Evolutionary conservation across 1,140 invertebrate genomes (phyloP).

Genomic region (Drosophila lacteicornis): DNA sequence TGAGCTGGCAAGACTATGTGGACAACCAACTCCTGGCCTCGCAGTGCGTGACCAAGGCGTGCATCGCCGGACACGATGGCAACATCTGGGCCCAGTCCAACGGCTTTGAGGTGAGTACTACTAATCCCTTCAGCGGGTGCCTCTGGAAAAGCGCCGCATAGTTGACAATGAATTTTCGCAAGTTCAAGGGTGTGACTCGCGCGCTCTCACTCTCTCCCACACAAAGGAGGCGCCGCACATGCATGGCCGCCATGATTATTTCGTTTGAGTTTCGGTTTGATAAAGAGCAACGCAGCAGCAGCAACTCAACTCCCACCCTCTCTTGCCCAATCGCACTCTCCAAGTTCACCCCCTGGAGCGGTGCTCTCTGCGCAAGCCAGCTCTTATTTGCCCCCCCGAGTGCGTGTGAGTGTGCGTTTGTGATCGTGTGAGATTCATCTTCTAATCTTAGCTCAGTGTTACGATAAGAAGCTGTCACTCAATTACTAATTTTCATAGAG

Average conservation of each 20-base stretch:
- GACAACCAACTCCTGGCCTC: slow-evolving; percentile 98
- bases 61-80: slow-evolving; percentile 97
- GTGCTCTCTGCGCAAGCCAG: slow-evolving; percentile 27
- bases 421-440: slow-evolving; percentile 29
- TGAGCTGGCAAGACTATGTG: slow-evolving; percentile 99
- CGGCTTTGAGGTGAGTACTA: slow-evolving; percentile 93
- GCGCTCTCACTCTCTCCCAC: slow-evolving; percentile 26
- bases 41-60: slow-evolving; percentile 96
- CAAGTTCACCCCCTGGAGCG: slow-evolving; percentile 33
- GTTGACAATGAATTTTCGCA: slow-evolving; percentile 71
- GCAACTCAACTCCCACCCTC: slow-evolving; percentile 35
- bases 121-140: slow-evolving; percentile 6
- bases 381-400: not conserved
- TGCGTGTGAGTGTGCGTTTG: not conserved
- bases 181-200: slow-evolving; percentile 84
- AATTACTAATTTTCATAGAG: slow-evolving; percentile 38
- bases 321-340: slow-evolving; percentile 23
- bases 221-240: slow-evolving; percentile 45
- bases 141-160: slow-evolving; percentile 19
- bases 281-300: slow-evolving; percentile 46
- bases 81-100: slow-evolving; percentile 97
- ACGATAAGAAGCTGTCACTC: slow-evolving; percentile 35
- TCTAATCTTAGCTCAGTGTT: slow-evolving; percentile 5
- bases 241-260: slow-evolving; percentile 68
- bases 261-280: slow-evolving; percentile 55